Percentiles rank a stretch among this genome's conserved stretches.
These are phyloP conservation scores for Stegostoma tigrinum DNA, from an alignment of 2,113 vertebrate species.

Conservation along the genomic window DNA sequence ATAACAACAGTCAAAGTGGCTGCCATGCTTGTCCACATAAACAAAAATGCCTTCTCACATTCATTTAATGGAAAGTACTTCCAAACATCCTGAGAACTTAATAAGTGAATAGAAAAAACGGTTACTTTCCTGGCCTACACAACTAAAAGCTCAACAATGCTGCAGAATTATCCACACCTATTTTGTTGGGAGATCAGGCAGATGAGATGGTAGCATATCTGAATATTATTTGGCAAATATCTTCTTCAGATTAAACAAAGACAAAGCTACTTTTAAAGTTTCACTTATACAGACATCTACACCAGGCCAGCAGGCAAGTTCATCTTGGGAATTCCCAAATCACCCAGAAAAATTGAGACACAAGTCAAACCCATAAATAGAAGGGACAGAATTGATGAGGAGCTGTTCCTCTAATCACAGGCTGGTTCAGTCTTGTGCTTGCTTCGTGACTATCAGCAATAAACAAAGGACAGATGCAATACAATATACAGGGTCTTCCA, in stretches of 20 bases:
- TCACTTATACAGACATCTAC: not conserved
- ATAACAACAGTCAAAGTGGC: not conserved
- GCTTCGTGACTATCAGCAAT: no score
- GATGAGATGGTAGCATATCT: not conserved
- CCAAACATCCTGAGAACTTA: not conserved
- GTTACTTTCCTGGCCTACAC: not conserved
- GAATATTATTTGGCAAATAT: not conserved
- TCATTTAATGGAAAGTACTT: not conserved
- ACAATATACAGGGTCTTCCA: no score
- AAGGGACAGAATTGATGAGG: no score
- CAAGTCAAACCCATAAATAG: no score
- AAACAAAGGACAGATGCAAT: no score
- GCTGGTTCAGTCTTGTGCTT: no score
- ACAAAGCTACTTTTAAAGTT: not conserved
- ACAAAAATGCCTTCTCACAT: not conserved
- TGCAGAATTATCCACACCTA: not conserved
- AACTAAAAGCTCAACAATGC: not conserved
- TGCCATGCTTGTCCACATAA: not conserved
- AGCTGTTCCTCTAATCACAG: no score
- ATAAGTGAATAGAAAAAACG: not conserved
- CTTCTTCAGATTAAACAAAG: not conserved
- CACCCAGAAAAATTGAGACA: no score
- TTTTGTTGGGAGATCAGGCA: not conserved
- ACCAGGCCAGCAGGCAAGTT: no score
- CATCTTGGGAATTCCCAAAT: no score